A percentile compares a stretch with the other conserved stretches of the same genome.
These are phyloP conservation scores for Schmidtea mediterranea DNA, from an alignment of 1,140 invertebrate genomes.

Conservation along the genomic window DNA sequence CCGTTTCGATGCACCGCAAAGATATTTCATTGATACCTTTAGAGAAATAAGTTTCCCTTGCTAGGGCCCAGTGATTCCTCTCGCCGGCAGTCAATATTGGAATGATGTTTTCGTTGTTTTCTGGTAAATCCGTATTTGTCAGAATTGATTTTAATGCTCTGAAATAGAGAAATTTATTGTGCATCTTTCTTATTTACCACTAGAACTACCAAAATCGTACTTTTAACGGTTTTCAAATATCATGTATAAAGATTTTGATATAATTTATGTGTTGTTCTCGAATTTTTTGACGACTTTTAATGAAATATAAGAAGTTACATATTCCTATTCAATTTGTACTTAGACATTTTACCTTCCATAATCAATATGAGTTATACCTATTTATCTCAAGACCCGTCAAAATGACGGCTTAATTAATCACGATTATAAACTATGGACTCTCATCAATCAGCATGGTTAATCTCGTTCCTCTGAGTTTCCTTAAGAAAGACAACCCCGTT, in stretches of 20 bases:
- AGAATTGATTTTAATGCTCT: background rate
- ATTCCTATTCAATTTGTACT: background rate
- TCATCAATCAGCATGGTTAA: slow-evolving; percentile 61
- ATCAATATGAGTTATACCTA: slow-evolving; percentile 3
- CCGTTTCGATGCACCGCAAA: slow-evolving; percentile 2
- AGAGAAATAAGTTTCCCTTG: slow-evolving; percentile 36
- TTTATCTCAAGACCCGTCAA: slow-evolving; percentile 40
- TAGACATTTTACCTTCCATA: background rate
- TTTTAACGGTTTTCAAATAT: background rate
- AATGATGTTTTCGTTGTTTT: slow-evolving; percentile 60
- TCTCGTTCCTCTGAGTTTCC: no score
- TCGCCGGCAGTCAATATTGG: slow-evolving; percentile 73
- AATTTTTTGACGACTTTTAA: background rate
- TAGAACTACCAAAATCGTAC: background rate
- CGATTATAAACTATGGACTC: slow-evolving; percentile 40
- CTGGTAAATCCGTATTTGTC: slow-evolving; percentile 33
- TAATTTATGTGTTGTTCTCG: background rate
- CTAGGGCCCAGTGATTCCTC: slow-evolving; percentile 53
- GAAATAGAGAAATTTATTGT: background rate
- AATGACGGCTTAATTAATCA: slow-evolving; percentile 60
- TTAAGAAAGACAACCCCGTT: no score
- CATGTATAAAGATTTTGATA: background rate
- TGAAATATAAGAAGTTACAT: background rate
- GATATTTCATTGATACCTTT: slow-evolving; percentile 1
- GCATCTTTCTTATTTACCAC: background rate